These are phyloP conservation scores for Pantherophis vulpinus DNA, from an alignment of 2,797 vertebrate genomes.

Conservation along the genomic window DNA sequence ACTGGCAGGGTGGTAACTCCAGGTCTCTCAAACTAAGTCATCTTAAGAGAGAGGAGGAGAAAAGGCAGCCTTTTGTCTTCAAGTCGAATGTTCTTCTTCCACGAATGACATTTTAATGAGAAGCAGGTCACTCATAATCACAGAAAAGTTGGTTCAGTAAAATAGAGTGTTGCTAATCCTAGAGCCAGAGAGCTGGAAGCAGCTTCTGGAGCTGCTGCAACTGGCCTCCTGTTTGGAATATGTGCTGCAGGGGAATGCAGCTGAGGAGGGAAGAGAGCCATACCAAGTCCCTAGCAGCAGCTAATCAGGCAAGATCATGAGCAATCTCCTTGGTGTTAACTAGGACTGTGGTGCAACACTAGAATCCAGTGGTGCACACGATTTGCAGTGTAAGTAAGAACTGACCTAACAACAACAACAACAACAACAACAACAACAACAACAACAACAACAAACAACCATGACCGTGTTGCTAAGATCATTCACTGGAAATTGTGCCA, in stretches of 20 bases:
- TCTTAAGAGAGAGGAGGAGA: not conserved
- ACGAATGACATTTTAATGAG: not conserved
- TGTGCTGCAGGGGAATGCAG: not conserved
- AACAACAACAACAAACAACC: too few relatives aligned
- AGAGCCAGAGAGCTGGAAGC: not conserved
- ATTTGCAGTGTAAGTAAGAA: not conserved
- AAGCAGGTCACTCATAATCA: rapidly evolving
- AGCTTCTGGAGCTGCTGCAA: not conserved
- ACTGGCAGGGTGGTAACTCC: not conserved
- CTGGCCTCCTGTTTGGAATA: not conserved
- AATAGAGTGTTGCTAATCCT: not conserved
- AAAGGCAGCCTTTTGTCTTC: not conserved
- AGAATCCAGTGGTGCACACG: not conserved
- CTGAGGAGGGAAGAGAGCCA: not conserved
- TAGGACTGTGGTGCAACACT: too few relatives aligned
- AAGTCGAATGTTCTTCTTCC: not conserved
- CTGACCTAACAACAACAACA: too few relatives aligned
- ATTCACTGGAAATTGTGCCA: too few relatives aligned
- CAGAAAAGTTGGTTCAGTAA: rapidly evolving
- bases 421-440: too few relatives aligned
- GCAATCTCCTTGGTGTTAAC: not conserved
- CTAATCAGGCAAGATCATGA: not conserved
- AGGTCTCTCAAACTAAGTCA: not conserved
- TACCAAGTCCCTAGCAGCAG: not conserved
- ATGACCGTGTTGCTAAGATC: too few relatives aligned